Percentiles rank a stretch among this genome's conserved stretches.
Evolutionary conservation across 2,113 vertebrate species (phyloP).

Genomic region (Pseudorhombus dupliciocellatus): DNA sequence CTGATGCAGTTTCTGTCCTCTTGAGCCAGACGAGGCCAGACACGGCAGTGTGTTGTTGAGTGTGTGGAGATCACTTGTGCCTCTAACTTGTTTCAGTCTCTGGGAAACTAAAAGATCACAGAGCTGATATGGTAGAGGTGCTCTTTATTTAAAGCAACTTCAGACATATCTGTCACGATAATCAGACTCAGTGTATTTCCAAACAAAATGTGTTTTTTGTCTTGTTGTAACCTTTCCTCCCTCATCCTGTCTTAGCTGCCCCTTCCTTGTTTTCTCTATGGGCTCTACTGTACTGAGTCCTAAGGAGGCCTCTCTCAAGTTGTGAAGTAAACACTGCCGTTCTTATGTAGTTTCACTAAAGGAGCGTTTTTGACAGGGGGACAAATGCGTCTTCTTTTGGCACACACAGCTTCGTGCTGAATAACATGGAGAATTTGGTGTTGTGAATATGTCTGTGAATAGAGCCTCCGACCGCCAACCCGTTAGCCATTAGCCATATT

Average conservation of each 20-base stretch:
- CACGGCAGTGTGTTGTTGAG: not conserved
- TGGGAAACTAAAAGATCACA: not conserved
- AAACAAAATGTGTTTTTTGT: not conserved
- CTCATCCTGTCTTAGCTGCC: not conserved
- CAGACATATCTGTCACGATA: not conserved
- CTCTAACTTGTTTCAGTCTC: not conserved
- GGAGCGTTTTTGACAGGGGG: too few species aligned
- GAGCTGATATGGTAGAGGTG: not conserved
- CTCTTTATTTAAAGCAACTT: not conserved
- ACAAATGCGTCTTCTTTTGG: too few species aligned
- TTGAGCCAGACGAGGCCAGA: not conserved
- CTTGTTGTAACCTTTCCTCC: not conserved
- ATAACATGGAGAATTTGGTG: too few species aligned
- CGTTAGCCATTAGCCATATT: too few species aligned
- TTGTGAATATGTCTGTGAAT: too few species aligned
- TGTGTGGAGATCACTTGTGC: not conserved
- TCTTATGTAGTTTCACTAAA: too few species aligned
- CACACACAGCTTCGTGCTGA: too few species aligned
- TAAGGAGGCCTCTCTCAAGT: slow-evolving; percentile 28
- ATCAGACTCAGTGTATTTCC: not conserved
- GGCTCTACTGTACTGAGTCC: slow-evolving; percentile 24
- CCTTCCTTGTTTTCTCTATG: not conserved
- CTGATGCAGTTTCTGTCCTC: not conserved
- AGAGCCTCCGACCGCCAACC: too few species aligned
- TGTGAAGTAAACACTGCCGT: too few species aligned